Evolutionary conservation across 2,888 invertebrate genomes (phyloP).

Genomic region (Temnothorax unifasciatus): DNA sequence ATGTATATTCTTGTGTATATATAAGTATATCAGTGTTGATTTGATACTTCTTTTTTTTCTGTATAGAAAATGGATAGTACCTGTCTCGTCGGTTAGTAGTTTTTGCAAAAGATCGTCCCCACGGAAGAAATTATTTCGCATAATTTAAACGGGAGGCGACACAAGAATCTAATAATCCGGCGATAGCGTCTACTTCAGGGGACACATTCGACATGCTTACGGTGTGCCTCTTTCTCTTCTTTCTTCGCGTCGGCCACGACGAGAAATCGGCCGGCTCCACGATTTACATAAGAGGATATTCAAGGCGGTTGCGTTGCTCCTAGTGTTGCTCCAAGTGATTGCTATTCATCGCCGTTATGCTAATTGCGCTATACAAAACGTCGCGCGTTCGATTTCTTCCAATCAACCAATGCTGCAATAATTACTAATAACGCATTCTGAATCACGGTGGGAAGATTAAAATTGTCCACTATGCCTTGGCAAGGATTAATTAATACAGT

Average conservation of each 20-base stretch:
- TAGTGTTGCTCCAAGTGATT: background rate
- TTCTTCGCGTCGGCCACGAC: background rate
- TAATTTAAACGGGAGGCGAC: background rate
- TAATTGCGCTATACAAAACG: conserved; percentile 3
- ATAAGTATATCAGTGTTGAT: too few relatives aligned
- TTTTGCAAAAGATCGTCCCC: background rate
- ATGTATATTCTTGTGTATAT: too few relatives aligned
- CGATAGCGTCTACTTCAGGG: background rate
- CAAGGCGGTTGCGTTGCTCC: conserved; percentile 27
- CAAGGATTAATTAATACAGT: background rate
- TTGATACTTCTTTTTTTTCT: too few relatives aligned
- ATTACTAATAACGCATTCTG: background rate
- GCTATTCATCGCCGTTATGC: conserved; percentile 8
- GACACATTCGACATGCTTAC: background rate
- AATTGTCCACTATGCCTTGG: background rate
- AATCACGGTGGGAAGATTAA: background rate
- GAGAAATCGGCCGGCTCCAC: conserved; percentile 13
- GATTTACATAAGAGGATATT: conserved; percentile 35
- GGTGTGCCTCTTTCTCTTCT: background rate
- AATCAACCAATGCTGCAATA: background rate
- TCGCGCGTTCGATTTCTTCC: background rate
- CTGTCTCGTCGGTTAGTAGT: background rate
- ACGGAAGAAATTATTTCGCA: background rate
- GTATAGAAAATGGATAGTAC: background rate
- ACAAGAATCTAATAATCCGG: background rate